Percentiles rank a stretch among this genome's conserved stretches.
Conservation (phyloP, 2,797 vertebrate genomes). For the Otolemur crassicaudatus region DNA sequence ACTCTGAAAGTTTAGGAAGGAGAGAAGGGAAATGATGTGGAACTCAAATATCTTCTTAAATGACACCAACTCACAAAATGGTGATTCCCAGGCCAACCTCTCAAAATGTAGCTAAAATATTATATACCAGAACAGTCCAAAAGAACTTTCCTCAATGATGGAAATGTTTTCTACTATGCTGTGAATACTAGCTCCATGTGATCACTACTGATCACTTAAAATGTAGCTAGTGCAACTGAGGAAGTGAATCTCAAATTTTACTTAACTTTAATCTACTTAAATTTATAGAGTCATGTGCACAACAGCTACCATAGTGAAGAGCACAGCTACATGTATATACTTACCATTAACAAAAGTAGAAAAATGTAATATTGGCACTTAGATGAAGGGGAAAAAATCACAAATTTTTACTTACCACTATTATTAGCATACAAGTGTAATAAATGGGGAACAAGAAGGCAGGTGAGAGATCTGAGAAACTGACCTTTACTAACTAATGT, state of each 20-base stretch:
- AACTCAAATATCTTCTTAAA: background rate
- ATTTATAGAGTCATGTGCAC: background rate
- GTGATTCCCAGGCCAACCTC: background rate
- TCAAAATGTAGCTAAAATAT: background rate
- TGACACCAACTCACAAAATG: background rate
- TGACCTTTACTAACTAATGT: accelerated
- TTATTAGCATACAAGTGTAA: too few relatives aligned
- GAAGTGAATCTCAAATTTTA: conserved; percentile 16
- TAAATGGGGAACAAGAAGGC: background rate
- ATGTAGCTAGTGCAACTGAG: background rate
- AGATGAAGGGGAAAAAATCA: background rate
- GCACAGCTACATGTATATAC: background rate
- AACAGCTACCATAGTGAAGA: background rate
- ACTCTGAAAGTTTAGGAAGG: background rate
- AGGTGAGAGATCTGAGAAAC: background rate
- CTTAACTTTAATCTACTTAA: background rate
- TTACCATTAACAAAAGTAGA: background rate
- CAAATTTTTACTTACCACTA: background rate
- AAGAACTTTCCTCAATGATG: background rate
- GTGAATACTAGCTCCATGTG: background rate
- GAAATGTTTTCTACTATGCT: background rate
- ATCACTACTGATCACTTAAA: background rate
- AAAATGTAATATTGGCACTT: background rate
- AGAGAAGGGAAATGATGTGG: background rate
- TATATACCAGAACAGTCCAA: background rate